These are phyloP conservation scores for Chiroxiphia lanceolata DNA, from an alignment of 2,797 vertebrate species.

Conservation along the genomic window DNA sequence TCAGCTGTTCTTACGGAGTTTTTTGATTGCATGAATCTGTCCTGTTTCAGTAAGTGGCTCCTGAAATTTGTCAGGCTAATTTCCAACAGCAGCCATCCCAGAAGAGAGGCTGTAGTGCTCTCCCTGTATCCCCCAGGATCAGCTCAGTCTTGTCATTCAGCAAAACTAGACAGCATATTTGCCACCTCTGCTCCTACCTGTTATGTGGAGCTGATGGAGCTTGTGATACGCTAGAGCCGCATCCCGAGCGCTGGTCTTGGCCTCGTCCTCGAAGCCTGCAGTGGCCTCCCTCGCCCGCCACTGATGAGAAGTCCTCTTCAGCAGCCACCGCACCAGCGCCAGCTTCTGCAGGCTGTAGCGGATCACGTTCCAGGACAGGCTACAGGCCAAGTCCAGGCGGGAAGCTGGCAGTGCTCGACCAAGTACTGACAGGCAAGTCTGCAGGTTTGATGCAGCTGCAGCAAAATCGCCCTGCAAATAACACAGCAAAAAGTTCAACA, in stretches of 20 bases:
- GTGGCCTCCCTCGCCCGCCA: conserved; percentile 65
- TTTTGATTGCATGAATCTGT: background rate
- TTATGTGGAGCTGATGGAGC: conserved; percentile 94
- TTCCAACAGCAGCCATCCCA: background rate
- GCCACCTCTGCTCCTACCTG: conserved; percentile 76
- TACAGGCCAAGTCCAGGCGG: conserved; percentile 88
- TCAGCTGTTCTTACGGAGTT: background rate
- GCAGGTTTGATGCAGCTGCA: conserved; percentile 86
- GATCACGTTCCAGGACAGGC: conserved; percentile 95
- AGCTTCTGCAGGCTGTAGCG: conserved; percentile 92
- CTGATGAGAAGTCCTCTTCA: conserved; percentile 85
- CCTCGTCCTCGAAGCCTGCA: conserved; percentile 87
- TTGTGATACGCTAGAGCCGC: conserved; percentile 92
- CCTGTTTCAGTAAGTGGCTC: background rate
- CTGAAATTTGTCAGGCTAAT: background rate
- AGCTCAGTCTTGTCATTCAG: background rate
- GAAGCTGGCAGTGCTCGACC: conserved; percentile 89
- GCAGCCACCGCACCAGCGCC: conserved; percentile 89
- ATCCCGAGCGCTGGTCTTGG: conserved; percentile 88
- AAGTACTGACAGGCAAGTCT: conserved; percentile 89
- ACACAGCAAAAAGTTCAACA: background rate
- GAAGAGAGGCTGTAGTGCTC: background rate
- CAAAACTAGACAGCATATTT: background rate
- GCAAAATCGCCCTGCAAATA: conserved; percentile 86
- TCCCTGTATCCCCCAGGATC: background rate